These are phyloP conservation scores for Gryllus bimaculatus DNA, from an alignment of 1,140 invertebrate species.

Conservation along the genomic window DNA sequence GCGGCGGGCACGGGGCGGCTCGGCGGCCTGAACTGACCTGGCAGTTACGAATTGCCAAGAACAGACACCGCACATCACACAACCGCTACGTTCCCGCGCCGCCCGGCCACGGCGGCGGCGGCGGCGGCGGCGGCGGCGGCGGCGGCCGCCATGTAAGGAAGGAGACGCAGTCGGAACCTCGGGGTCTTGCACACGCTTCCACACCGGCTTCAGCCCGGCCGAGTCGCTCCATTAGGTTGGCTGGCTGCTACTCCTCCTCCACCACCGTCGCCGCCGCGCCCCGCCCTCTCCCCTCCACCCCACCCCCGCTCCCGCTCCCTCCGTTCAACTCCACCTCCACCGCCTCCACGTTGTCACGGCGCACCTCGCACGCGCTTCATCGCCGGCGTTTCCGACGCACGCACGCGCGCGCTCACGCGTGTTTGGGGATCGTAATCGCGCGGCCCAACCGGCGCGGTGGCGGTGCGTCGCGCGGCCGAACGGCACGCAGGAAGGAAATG, in stretches of 20 bases:
- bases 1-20: too few species aligned
- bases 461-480: too few species aligned
- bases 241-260: too few species aligned
- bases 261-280: too few species aligned
- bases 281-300: too few species aligned
- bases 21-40: neutral
- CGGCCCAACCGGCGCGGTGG: neutral
- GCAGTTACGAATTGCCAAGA: constrained; percentile 3
- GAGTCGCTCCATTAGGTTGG: neutral
- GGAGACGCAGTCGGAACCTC: neutral
- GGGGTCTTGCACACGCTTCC: neutral
- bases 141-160: neutral
- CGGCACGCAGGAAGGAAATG: neutral
- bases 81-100: neutral
- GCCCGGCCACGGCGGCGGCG: too few species aligned
- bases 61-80: constrained; percentile 2
- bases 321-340: too few species aligned
- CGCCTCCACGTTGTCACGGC: neutral
- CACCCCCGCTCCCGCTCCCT: too few species aligned
- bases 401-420: neutral
- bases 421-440: neutral
- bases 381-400: neutral
- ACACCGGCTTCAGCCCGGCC: neutral
- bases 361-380: neutral
- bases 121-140: too few species aligned